Percentiles rank a stretch among this genome's conserved stretches.
Conservation (phyloP, 2,113 vertebrate species). For the Brachypodius melanocephalos region DNA sequence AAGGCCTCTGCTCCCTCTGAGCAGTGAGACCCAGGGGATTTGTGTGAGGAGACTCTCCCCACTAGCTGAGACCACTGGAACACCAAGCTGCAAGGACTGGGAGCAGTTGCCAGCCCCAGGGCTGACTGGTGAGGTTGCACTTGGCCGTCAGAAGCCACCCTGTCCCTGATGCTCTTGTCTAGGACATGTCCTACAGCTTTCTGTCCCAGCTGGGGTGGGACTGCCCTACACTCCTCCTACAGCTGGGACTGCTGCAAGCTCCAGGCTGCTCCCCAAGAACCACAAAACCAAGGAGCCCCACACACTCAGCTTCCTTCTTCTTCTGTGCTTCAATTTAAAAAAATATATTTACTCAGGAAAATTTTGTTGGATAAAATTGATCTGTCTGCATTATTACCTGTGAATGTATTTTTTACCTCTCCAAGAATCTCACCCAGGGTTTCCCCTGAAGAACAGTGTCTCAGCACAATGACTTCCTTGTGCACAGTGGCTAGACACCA, state of each 20-base stretch:
- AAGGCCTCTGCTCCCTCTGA: background rate
- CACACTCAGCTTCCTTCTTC: background rate
- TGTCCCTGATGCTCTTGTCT: background rate
- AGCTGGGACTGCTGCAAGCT: background rate
- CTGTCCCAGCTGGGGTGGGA: background rate
- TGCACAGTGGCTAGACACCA: background rate
- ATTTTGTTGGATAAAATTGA: background rate
- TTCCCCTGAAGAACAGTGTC: background rate
- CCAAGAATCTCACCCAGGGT: background rate
- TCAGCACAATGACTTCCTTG: background rate
- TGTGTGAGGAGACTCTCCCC: background rate
- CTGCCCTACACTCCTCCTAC: background rate
- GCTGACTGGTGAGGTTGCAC: rapidly evolving
- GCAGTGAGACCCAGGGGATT: background rate
- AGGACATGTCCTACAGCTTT: background rate
- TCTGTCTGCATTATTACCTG: background rate
- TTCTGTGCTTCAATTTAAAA: background rate
- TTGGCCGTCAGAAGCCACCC: background rate
- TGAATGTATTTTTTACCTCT: conserved; percentile 1
- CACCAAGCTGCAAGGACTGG: background rate
- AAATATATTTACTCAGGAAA: background rate
- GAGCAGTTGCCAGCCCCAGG: background rate
- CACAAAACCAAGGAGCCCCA: background rate
- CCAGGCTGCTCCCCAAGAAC: background rate
- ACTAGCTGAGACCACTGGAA: background rate